phyloP scores from a whole-genome alignment of 2,113 vertebrate species.

The Delphinapterus leucas region DNA sequence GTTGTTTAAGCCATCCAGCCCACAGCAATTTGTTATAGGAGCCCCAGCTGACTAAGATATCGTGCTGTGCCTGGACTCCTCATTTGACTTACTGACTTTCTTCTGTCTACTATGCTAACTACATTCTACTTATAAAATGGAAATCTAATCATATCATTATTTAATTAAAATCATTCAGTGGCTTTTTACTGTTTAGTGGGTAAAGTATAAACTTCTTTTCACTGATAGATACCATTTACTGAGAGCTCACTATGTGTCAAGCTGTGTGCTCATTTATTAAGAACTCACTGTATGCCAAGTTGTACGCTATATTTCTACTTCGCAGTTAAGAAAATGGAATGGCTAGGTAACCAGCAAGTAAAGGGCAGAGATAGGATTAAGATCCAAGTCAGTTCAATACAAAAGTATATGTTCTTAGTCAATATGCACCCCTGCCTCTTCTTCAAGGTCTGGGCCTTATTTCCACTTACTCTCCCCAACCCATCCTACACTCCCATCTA shows the following conservation, averaged over 20 bases:
- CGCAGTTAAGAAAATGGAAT: background rate
- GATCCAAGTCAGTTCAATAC: background rate
- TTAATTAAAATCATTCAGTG: background rate
- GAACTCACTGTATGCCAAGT: background rate
- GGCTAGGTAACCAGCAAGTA: background rate
- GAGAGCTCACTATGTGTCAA: background rate
- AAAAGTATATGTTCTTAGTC: background rate
- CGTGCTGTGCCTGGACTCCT: background rate
- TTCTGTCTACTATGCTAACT: background rate
- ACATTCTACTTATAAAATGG: background rate
- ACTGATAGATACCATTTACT: background rate
- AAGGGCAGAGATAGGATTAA: background rate
- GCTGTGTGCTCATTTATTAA: background rate
- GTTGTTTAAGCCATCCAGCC: background rate
- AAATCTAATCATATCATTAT: background rate
- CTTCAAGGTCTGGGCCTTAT: background rate
- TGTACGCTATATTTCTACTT: background rate
- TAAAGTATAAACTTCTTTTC: background rate
- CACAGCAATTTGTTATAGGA: background rate
- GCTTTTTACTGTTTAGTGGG: background rate
- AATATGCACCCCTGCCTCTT: background rate
- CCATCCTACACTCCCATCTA: background rate
- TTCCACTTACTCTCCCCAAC: background rate
- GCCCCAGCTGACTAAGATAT: background rate
- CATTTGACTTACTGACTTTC: background rate